Base-by-base conservation (phyloP, 1,140 invertebrate genomes). In the Bactericera cockerelli region DNA sequence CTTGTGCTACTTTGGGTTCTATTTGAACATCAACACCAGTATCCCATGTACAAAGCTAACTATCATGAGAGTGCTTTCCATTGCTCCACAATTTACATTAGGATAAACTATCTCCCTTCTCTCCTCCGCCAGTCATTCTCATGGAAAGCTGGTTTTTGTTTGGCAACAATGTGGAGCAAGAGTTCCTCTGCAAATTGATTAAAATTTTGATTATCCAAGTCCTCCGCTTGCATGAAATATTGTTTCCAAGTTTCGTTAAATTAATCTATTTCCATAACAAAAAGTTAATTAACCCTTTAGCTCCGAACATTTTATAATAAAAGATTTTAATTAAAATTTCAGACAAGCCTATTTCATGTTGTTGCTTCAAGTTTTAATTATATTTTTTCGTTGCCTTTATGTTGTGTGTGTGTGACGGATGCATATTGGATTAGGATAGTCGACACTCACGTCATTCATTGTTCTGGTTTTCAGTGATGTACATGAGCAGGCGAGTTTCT, bases 291-390 rank as follows among this genome's bases (percentile, higher is more conserved):
- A 49, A 49, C 42, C 42, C 42, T 49, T 49, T 49, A 49, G 19
- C n/a, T 49, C 42, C 42, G n/a, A 19, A 49, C 42, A 49, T 49
- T 49, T 49, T 49, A 49, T 49, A 49, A 49, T 49, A 49, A 49
- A 49, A 22, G 42, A 49, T 49, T 49, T 49, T 49, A 49, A 49
- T 49, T 49, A 49, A 49, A 49, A 49, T 49, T 49, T 49, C 19
- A 49, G 42, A 49, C 42, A 49, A 49, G 42, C 42, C 42, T 49
- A 49, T 49, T 49, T 49, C 42, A 49, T 49, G 42, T 49, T 49
- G 42, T 49, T 49, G 22, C 42, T 49, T 22, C n/a, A 16, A 49
- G 42, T 49, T 49, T 49, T 49, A 49, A 49, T 49, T 49, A 49
- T 49, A 19, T 49, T 49, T 49, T 49, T 49, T 22, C n/a, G 42